Evolutionary conservation across 2,888 invertebrate species (phyloP).

Genomic region (Stenolophus ochropezus): DNA sequence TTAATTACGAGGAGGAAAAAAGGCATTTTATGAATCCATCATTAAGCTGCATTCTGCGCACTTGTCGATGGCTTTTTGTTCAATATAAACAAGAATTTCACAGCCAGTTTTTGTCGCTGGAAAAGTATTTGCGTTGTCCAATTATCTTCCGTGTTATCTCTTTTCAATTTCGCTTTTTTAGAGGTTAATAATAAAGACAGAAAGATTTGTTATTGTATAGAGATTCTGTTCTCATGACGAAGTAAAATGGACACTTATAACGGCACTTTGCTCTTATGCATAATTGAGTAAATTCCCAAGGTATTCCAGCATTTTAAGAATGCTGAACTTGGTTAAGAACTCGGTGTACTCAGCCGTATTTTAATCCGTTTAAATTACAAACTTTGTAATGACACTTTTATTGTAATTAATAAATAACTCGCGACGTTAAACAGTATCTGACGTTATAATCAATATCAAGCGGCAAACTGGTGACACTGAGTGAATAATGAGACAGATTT

Average conservation of each 20-base stretch:
- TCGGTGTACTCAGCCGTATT: neutral
- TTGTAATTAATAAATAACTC: neutral
- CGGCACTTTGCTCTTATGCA: slow-evolving; percentile 23
- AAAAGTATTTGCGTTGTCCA: slow-evolving; percentile 37
- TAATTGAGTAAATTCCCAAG: slow-evolving; percentile 38
- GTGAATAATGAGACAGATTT: neutral
- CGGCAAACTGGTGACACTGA: neutral
- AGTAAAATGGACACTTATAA: slow-evolving; percentile 29
- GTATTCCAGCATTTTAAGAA: slow-evolving; percentile 17
- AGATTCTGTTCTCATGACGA: slow-evolving; percentile 28
- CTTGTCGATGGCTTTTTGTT: slow-evolving; percentile 19
- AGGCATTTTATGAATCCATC: slow-evolving; percentile 17
- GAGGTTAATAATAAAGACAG: slow-evolving; percentile 35
- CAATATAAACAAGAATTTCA: slow-evolving; percentile 22
- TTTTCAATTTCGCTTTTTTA: slow-evolving; percentile 44
- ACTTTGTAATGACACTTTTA: neutral
- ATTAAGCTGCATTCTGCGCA: slow-evolving; percentile 7
- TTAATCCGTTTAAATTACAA: neutral
- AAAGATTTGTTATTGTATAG: slow-evolving; percentile 31
- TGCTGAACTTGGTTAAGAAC: neutral
- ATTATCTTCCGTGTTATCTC: slow-evolving; percentile 40
- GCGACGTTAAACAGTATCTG: neutral
- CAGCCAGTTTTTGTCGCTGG: slow-evolving; percentile 20
- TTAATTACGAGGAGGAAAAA: slow-evolving; percentile 1
- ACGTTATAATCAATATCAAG: neutral